A percentile compares a stretch with the other conserved stretches of the same genome.
These are phyloP conservation scores for Calcarius lapponicus DNA, from an alignment of 2,797 vertebrate species.

Conservation along the genomic window DNA sequence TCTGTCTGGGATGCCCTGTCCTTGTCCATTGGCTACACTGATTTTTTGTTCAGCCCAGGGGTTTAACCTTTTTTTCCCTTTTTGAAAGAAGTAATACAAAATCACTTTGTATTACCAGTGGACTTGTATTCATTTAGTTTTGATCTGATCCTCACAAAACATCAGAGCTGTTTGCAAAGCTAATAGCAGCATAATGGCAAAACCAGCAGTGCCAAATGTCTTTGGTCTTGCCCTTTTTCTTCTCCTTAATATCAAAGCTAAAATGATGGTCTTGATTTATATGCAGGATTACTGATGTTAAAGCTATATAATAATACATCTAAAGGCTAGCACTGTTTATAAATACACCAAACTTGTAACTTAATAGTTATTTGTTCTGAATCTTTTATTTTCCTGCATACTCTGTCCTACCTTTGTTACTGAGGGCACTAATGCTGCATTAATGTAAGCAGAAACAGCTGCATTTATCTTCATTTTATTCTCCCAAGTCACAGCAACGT, in stretches of 20 bases:
- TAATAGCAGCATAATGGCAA: neutral
- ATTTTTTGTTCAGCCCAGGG: neutral
- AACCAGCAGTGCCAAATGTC: neutral
- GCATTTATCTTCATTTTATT: conserved; percentile 35
- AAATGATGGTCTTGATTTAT: neutral
- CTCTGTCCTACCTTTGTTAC: conserved; percentile 2
- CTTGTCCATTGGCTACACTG: neutral
- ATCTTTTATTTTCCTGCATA: neutral
- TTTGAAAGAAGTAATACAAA: neutral
- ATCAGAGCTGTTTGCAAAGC: neutral
- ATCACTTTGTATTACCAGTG: neutral
- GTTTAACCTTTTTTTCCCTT: neutral
- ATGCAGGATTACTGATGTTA: neutral
- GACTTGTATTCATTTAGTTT: neutral
- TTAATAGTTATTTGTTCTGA: neutral
- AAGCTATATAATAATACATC: neutral
- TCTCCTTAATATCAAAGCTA: neutral
- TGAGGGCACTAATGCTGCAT: conserved; percentile 13
- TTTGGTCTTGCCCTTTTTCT: neutral
- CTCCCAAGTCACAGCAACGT: conserved; percentile 12
- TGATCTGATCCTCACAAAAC: neutral
- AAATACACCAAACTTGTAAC: neutral
- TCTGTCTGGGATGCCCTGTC: neutral
- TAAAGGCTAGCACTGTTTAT: neutral
- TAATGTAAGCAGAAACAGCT: conserved; percentile 18